These are phyloP conservation scores for Pelusios castaneus DNA, from an alignment of 2,113 vertebrate genomes.

Conservation along the genomic window DNA sequence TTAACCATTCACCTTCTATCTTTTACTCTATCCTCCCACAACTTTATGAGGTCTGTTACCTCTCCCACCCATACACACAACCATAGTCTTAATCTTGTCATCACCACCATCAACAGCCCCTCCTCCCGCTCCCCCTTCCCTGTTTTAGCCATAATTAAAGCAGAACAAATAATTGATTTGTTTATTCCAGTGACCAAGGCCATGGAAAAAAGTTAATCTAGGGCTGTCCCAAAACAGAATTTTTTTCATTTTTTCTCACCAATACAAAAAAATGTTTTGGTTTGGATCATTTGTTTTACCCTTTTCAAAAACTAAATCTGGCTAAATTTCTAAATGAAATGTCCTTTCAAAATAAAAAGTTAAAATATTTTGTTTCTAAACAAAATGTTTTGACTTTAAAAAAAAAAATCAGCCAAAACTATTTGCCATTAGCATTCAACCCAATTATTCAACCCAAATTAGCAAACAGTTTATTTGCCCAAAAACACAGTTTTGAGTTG, in stretches of 20 bases:
- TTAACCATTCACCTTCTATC: background rate
- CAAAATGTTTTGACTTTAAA: too few relatives aligned
- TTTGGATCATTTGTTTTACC: background rate
- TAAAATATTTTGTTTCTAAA: too few relatives aligned
- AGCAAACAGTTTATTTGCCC: background rate
- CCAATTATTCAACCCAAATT: background rate
- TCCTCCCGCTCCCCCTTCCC: background rate
- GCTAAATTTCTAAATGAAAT: background rate
- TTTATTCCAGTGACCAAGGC: background rate
- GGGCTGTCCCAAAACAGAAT: background rate
- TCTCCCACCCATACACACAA: background rate
- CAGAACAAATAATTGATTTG: background rate
- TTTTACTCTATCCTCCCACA: background rate
- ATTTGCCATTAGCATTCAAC: background rate
- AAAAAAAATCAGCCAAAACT: background rate
- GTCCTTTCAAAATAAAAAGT: too few relatives aligned
- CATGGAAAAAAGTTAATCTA: background rate
- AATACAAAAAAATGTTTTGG: background rate
- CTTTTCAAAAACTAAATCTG: background rate
- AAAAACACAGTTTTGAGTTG: too few relatives aligned
- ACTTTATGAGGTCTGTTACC: background rate
- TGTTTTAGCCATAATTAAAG: background rate
- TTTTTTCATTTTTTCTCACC: background rate
- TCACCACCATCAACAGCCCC: background rate
- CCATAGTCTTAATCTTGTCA: background rate